Evolutionary conservation across 2,888 invertebrate species (phyloP), one percentile per base, ranked within the genome.

Genomic region (Sclerodermus sp.): DNA sequence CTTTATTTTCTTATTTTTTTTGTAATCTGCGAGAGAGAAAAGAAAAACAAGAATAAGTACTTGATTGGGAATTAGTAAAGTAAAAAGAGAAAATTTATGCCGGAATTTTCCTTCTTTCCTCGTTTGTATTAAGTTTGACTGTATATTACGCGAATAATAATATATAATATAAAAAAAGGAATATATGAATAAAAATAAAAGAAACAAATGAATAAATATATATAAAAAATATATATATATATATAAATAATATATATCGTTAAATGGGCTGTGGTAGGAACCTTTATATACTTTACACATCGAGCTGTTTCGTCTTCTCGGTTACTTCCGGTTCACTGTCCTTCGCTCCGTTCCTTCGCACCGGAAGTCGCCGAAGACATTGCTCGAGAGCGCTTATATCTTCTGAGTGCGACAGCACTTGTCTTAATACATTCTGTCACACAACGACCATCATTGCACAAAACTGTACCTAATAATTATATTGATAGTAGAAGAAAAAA

Each of bases 201-300:
- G 60, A 55, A 59, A 53, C 55, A 61, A 58, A 55, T 57, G 53
- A 49, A 52, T 57, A 60, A 51, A 60, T 60, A 60, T 61, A 50
- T 44, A 42, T 53, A 47, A 43, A 41, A 49, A 51, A 57, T 55
- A 57, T 57, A 55, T 64, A 65, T n/a, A n/a, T n/a, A n/a, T n/a
- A n/a, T n/a, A n/a, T n/a, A n/a, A n/a, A n/a, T n/a, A n/a, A n/a
- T n/a, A 68, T 70, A 68, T 68, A 72, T 73, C 71, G 67, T 74
- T 74, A 70, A 74, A 74, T 74, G 70, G 75, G 74, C 76, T 76
- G 75, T 76, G 75, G 74, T 74, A 74, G 69, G 71, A 66, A 74
- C 62, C 68, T 71, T 72, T 71, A 67, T 73, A 71, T 70, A 73
- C 66, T 66, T 57, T 62, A 42, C 37, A 16, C 59, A 57, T 60